phyloP scores from a whole-genome alignment of 2,888 invertebrate genomes.

The Anarsia innoxiella region DNA sequence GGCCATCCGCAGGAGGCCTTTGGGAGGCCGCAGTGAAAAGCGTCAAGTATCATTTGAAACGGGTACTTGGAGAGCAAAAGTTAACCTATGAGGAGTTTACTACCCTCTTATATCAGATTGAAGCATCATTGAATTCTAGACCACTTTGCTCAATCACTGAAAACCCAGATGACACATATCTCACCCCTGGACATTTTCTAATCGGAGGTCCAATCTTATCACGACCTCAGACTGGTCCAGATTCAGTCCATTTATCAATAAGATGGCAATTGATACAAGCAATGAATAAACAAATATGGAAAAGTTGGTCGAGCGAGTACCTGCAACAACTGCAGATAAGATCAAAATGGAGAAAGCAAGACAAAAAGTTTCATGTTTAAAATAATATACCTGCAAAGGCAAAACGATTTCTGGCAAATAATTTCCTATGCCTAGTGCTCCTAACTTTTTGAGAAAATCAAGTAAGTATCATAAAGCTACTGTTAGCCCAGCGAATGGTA shows the following conservation, averaged over 20 bases:
- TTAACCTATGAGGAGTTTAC: conserved; percentile 18
- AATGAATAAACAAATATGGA: not conserved
- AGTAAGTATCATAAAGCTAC: too few relatives aligned
- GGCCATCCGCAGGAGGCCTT: conserved; percentile 15
- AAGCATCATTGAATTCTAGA: conserved; percentile 20
- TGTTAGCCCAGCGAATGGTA: too few relatives aligned
- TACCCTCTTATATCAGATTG: conserved; percentile 18
- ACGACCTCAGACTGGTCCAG: not conserved
- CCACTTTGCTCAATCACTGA: conserved; percentile 16
- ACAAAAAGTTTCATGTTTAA: not conserved
- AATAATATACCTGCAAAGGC: not conserved
- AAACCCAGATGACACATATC: conserved; percentile 14
- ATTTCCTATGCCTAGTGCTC: too few relatives aligned
- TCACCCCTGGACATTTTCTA: conserved; percentile 19
- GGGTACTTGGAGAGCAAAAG: conserved; percentile 14
- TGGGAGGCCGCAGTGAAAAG: conserved; percentile 18
- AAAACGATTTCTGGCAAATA: too few relatives aligned
- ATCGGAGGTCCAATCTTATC: conserved; percentile 6
- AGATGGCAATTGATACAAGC: not conserved
- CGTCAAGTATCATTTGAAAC: conserved; percentile 16
- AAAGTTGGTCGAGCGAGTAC: not conserved
- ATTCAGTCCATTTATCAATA: not conserved
- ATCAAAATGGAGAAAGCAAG: not conserved
- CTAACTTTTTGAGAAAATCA: too few relatives aligned
- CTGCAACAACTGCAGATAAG: not conserved